These are phyloP conservation scores for Orius insidiosus DNA, from an alignment of 1,140 invertebrate genomes.

Conservation along the genomic window DNA sequence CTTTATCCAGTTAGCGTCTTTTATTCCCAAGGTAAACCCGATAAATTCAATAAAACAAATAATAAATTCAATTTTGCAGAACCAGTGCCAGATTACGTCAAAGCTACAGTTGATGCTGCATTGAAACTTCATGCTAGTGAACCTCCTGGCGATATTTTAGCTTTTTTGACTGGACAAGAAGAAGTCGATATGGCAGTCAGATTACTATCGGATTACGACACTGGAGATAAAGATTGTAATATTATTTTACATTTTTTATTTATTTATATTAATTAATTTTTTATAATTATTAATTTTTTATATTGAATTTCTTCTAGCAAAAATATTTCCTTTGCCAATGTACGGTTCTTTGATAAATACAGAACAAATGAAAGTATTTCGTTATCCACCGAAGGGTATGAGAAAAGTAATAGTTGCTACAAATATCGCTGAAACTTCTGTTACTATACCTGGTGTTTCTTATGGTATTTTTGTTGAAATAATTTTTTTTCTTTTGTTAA, in stretches of 20 bases:
- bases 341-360: constrained; percentile 73
- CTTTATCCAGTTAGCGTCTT: constrained; percentile 75
- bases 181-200: constrained; percentile 64
- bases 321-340: constrained; percentile 73
- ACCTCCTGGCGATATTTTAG: constrained; percentile 70
- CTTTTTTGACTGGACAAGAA: constrained; percentile 89
- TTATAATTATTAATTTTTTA: neutral
- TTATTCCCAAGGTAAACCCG: constrained; percentile 51
- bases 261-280: neutral
- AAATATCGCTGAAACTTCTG: constrained; percentile 94
- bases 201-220: constrained; percentile 43
- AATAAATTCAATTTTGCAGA: constrained; percentile 31
- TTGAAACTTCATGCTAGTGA: constrained; percentile 71
- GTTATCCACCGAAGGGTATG: constrained; percentile 47
- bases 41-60: neutral
- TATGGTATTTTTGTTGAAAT: constrained; percentile 63
- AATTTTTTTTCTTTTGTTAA: constrained; percentile 13
- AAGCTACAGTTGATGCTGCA: constrained; percentile 67
- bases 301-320: constrained; percentile 32
- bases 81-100: constrained; percentile 80
- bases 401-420: constrained; percentile 91
- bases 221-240: constrained; percentile 5
- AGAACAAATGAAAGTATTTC: constrained; percentile 81
- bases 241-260: constrained; percentile 11
- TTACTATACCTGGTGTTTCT: constrained; percentile 78